Conservation (phyloP, 2,113 vertebrate genomes). For the Lepisosteus oculatus region DNA sequence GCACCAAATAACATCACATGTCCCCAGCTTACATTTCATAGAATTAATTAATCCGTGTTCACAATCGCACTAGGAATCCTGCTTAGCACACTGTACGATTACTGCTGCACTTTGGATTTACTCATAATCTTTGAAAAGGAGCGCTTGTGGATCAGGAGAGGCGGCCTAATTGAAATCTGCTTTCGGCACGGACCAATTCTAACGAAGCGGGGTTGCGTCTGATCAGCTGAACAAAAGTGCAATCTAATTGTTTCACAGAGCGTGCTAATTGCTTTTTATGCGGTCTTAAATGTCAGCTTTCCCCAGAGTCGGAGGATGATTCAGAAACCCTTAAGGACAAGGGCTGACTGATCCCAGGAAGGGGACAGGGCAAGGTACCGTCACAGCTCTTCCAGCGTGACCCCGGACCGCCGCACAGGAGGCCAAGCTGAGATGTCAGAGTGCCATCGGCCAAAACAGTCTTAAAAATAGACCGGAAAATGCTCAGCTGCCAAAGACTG, state of each 20-base stretch:
- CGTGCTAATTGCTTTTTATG: constrained; percentile 51
- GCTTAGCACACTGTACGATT: too few relatives aligned
- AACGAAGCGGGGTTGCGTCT: constrained; percentile 33
- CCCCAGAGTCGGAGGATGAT: constrained; percentile 36
- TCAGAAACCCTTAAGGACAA: constrained; percentile 39
- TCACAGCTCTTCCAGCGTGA: constrained; percentile 8
- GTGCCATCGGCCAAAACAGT: constrained; percentile 25
- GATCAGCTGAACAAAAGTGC: constrained; percentile 37
- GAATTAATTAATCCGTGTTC: too few relatives aligned
- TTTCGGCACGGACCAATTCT: constrained; percentile 14
- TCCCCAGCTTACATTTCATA: too few relatives aligned
- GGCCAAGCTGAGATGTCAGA: constrained; percentile 30
- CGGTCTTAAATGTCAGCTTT: constrained; percentile 52
- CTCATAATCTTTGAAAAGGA: too few relatives aligned
- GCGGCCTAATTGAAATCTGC: neutral
- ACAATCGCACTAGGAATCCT: too few relatives aligned
- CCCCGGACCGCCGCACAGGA: constrained; percentile 27
- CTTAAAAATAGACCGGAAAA: constrained; percentile 35
- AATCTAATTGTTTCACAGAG: constrained; percentile 50
- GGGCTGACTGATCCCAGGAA: constrained; percentile 27
- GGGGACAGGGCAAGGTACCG: constrained; percentile 1
- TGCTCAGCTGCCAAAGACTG: constrained; percentile 5
- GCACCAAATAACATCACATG: too few relatives aligned
- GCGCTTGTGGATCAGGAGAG: neutral
- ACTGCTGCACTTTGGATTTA: too few relatives aligned